Evolutionary conservation across 2,888 invertebrate genomes (phyloP).

Genomic region (Rhagonycha lutea): DNA sequence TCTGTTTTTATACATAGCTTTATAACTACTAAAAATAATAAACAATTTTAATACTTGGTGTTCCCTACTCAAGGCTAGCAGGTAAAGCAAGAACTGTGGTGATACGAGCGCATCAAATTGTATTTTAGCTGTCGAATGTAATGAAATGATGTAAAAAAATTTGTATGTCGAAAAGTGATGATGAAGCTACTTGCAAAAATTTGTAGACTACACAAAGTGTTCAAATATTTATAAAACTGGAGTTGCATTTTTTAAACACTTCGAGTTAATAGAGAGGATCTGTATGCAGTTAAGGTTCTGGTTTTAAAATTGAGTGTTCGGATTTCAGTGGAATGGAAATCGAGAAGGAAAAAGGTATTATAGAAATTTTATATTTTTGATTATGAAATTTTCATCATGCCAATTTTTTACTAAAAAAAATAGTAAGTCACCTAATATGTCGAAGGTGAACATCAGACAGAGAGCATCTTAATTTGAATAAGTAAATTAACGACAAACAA

Average conservation of each 20-base stretch:
- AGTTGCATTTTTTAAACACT: too few species aligned
- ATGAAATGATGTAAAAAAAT: not conserved
- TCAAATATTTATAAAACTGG: not conserved
- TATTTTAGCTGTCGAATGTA: not conserved
- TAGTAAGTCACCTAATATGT: too few species aligned
- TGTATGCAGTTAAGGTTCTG: not conserved
- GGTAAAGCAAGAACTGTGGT: slow-evolving; percentile 26
- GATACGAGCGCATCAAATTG: not conserved
- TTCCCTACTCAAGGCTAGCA: slow-evolving; percentile 37
- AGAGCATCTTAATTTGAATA: too few species aligned
- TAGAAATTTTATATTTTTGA: too few species aligned
- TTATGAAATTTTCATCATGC: too few species aligned
- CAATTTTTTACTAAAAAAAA: too few species aligned
- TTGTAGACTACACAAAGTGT: not conserved
- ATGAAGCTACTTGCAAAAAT: not conserved
- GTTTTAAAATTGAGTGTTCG: too few species aligned
- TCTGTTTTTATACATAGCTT: slow-evolving; percentile 10
- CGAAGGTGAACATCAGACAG: too few species aligned
- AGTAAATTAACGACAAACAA: too few species aligned
- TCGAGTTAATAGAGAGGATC: not conserved
- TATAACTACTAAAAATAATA: slow-evolving; percentile 14
- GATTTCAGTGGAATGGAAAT: too few species aligned
- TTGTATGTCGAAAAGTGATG: not conserved
- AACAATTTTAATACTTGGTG: slow-evolving; percentile 15
- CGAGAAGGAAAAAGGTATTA: too few species aligned